phyloP scores from a whole-genome alignment of 2,797 vertebrate species.

The Parauchenoglanis punctatus region DNA sequence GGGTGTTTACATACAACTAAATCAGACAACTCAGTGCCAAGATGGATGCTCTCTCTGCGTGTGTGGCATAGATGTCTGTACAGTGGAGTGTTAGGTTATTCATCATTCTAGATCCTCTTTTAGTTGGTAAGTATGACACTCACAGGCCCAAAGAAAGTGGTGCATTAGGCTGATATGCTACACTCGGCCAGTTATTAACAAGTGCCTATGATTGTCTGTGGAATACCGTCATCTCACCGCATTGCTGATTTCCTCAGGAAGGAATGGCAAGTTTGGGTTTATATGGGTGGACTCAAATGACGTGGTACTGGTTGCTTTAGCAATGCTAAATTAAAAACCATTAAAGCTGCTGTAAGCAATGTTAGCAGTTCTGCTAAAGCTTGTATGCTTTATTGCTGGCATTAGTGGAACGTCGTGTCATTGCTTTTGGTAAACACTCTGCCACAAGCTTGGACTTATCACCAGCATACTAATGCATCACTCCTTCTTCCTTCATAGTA shows the following conservation, averaged over 20 bases:
- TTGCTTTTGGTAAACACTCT: background rate
- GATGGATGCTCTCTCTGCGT: background rate
- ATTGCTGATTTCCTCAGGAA: conserved; percentile 34
- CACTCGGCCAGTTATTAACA: conserved; percentile 55
- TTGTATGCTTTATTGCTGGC: background rate
- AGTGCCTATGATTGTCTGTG: conserved; percentile 20
- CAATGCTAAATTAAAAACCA: background rate
- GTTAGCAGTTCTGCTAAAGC: background rate
- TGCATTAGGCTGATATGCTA: conserved; percentile 50
- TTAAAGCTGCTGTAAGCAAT: background rate
- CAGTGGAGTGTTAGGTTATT: conserved; percentile 45
- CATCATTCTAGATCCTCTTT: conserved; percentile 43
- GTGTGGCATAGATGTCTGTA: conserved; percentile 42
- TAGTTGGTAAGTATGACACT: conserved; percentile 30
- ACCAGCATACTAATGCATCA: background rate
- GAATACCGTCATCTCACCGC: conserved; percentile 27
- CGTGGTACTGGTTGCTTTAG: background rate
- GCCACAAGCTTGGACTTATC: background rate
- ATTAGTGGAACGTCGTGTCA: background rate
- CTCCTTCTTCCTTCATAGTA: background rate
- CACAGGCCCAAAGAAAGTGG: background rate
- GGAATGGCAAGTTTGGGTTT: background rate
- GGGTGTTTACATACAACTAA: background rate
- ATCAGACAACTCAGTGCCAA: background rate
- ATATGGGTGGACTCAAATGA: background rate